Percentiles rank a stretch among this genome's conserved stretches.
Evolutionary conservation across 2,797 vertebrate species (phyloP).

Genomic region (Melanotaenia nigrans): DNA sequence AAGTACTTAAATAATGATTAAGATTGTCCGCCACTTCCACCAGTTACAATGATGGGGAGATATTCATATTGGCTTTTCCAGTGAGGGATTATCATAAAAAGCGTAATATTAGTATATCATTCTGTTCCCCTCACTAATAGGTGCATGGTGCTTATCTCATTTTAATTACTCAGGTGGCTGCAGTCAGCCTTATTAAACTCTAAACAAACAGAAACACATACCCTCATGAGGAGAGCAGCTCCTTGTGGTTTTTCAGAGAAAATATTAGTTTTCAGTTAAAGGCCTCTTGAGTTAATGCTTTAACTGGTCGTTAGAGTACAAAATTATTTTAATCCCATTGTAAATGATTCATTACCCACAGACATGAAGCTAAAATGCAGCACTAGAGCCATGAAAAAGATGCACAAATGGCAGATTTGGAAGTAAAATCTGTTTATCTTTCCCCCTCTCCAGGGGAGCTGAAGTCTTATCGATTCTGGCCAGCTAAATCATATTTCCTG

Average conservation of each 20-base stretch:
- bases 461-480: constrained; percentile 45
- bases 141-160: constrained; percentile 21
- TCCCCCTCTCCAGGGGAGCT: constrained; percentile 33
- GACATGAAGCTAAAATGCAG: constrained; percentile 57
- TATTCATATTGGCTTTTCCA: constrained; percentile 6
- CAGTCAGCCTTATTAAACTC: constrained; percentile 49
- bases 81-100: constrained; percentile 3
- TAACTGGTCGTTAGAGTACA: constrained; percentile 70
- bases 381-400: constrained; percentile 56
- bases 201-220: constrained; percentile 58
- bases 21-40: background rate
- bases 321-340: constrained; percentile 71
- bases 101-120: background rate
- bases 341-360: constrained; percentile 71
- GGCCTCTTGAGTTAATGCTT: constrained; percentile 61
- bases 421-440: constrained; percentile 68
- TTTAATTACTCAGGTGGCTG: constrained; percentile 22
- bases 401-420: constrained; percentile 58
- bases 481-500: constrained; percentile 66
- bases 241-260: constrained; percentile 52
- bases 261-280: constrained; percentile 62
- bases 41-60: background rate
- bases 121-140: constrained; percentile 20
- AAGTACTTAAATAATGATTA: background rate
- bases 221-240: constrained; percentile 33